Base-by-base conservation (phyloP, 2,113 vertebrate genomes). In the Reinhardtius hippoglossoides region DNA sequence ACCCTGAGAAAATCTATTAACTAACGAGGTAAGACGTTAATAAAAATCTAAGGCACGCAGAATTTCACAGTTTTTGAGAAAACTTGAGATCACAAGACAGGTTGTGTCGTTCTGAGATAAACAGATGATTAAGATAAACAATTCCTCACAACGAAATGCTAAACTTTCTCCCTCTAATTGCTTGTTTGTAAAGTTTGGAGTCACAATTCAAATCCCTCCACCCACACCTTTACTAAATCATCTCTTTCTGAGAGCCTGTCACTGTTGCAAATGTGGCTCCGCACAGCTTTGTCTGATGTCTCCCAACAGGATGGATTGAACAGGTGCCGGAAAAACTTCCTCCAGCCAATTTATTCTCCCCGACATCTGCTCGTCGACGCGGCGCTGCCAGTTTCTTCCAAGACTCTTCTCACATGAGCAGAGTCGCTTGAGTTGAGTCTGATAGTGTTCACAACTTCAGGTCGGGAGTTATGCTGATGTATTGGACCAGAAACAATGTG, bases 271-370 rank as follows among this genome's bases (percentile, higher is more conserved):
- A 67, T 76, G 77, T 58, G 63, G 44, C 65, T 59, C 37, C 18
- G 46, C 80, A n/a, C 70, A 55, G 44, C 21, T 55, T 78, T 24
- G 83, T 88, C 74, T 89, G 88, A 89, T 76, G 78, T 83, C 72
- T 81, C 65, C 73, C 46, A 73, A 71, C 64, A 79, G 79, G 81
- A 67, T 9, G 62, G 76, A 87, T 71, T 82, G 89, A 89, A 83
- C 86, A 88, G 84, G 86, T 90, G 86, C 71, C 88, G 50, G 71
- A 76, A 78, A 90, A 90, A 88, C 74, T 71, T 86, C 55, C 64
- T 70, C 18, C 16, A 57, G 83, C 84, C 91, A 91, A 88, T 88
- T 89, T 91, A 81, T 80, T 80, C 86, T 88, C 81, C 61, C 84
- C 81, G 86, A 89, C 87, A 91, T 88, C 91, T 88, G 87, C 81